These are phyloP conservation scores for Lontra canadensis DNA, from an alignment of 2,113 vertebrate species.

Conservation along the genomic window DNA sequence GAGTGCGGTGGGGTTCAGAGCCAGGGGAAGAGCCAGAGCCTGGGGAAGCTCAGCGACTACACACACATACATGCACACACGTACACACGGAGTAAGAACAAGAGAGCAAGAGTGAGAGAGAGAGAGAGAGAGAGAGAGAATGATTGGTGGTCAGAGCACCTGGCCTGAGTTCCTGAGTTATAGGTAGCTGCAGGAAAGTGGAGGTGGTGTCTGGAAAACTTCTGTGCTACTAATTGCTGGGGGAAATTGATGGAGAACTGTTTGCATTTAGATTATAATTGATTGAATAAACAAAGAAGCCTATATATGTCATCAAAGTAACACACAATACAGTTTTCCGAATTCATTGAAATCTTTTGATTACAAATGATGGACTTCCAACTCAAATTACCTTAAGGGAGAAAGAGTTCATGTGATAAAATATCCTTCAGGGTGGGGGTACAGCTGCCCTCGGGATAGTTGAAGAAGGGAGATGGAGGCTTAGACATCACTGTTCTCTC, in stretches of 20 bases:
- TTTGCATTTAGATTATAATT: background rate
- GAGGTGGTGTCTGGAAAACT: background rate
- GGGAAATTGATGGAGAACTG: background rate
- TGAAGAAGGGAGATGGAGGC: background rate
- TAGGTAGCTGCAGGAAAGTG: background rate
- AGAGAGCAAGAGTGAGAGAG: too few relatives aligned
- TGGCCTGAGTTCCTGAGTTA: background rate
- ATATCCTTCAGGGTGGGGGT: background rate
- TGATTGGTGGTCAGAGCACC: background rate
- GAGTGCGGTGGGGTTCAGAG: background rate
- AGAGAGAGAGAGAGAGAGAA: background rate
- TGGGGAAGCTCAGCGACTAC: background rate
- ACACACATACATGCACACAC: background rate
- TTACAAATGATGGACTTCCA: background rate
- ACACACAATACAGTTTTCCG: accelerated
- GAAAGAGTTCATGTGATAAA: background rate
- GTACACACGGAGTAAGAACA: too few relatives aligned
- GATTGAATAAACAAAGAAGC: background rate
- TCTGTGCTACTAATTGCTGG: background rate
- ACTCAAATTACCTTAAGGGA: background rate
- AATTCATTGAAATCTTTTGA: background rate
- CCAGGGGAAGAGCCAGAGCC: too few relatives aligned
- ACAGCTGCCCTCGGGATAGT: accelerated
- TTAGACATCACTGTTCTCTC: background rate
- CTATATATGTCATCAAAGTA: background rate